Percentiles rank a stretch among this genome's conserved stretches.
Evolutionary conservation across 2,113 vertebrate genomes (phyloP).

Genomic region (Meriones unguiculatus): DNA sequence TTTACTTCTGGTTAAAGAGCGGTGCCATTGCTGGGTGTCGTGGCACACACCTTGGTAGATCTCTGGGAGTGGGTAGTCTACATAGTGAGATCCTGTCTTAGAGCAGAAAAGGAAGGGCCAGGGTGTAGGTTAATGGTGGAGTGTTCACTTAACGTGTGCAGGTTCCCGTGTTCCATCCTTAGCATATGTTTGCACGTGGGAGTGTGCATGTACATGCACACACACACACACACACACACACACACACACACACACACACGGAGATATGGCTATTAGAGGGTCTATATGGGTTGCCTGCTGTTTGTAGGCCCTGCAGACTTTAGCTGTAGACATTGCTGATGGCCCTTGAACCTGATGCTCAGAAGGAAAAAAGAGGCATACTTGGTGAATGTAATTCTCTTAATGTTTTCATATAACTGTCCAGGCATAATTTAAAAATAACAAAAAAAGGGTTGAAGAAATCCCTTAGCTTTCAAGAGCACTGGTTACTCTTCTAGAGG

Average conservation of each 20-base stretch:
- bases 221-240: background rate
- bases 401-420: background rate
- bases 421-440: background rate
- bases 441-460: background rate
- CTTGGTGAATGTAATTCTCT: background rate
- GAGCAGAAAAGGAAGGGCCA: background rate
- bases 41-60: background rate
- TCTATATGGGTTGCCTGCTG: background rate
- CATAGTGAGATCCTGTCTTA: background rate
- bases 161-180: background rate
- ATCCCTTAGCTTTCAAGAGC: background rate
- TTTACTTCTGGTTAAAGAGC: conserved; percentile 53
- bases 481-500: background rate
- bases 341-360: conserved; percentile 21
- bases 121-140: background rate
- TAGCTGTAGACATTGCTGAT: background rate
- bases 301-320: background rate
- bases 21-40: background rate
- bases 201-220: background rate
- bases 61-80: background rate
- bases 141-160: background rate
- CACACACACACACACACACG: background rate
- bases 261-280: background rate
- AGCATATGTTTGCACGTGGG: no score
- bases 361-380: background rate